phyloP scores from a whole-genome alignment of 2,113 vertebrate genomes.

The Cololabis saira region DNA sequence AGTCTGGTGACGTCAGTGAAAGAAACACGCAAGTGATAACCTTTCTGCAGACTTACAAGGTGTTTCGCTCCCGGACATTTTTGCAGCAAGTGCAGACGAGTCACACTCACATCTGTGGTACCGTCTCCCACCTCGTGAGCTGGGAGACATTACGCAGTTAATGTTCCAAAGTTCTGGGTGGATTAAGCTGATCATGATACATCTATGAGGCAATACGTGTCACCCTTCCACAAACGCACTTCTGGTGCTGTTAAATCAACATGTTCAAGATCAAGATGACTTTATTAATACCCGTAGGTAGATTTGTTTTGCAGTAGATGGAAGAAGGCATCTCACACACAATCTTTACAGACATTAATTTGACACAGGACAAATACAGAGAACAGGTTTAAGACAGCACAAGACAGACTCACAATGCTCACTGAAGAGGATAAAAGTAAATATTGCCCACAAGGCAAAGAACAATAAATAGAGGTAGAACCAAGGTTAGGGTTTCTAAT shows the following conservation, averaged over 20 bases:
- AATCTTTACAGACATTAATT: too few relatives aligned
- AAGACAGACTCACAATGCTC: too few relatives aligned
- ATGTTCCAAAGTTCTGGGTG: conserved; percentile 13
- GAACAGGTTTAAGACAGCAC: too few relatives aligned
- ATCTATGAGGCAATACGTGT: background rate
- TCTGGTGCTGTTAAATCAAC: background rate
- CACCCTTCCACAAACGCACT: background rate
- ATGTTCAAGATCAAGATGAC: too few relatives aligned
- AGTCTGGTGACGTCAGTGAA: conserved; percentile 8
- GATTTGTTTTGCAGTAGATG: too few relatives aligned
- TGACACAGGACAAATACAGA: too few relatives aligned
- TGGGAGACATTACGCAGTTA: conserved; percentile 8
- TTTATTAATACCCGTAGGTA: too few relatives aligned
- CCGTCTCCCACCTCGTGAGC: background rate
- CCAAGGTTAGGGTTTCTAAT: too few relatives aligned
- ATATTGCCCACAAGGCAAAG: too few relatives aligned
- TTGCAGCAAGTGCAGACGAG: background rate
- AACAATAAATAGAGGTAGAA: too few relatives aligned
- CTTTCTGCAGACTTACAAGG: conserved; percentile 11
- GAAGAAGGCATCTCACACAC: too few relatives aligned
- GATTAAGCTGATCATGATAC: background rate
- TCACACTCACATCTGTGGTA: conserved; percentile 9
- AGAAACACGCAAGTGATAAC: conserved; percentile 13
- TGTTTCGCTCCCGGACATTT: background rate
- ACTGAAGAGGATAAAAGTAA: too few relatives aligned